Base-by-base conservation (phyloP, 2,888 invertebrate species). In the Subacronicta megacephala region DNA sequence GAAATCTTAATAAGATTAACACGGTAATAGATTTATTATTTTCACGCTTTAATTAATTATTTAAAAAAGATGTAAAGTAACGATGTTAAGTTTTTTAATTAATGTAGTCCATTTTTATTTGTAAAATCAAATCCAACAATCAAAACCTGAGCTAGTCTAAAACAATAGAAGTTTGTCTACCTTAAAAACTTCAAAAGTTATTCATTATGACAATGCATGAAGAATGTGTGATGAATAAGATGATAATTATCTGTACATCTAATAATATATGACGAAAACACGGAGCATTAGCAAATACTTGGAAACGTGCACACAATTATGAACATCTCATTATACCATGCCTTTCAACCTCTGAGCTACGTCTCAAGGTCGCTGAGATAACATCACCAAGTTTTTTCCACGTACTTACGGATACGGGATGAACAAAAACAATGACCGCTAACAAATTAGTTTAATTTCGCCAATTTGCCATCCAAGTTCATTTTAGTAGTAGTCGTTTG, bases 401-500 rank as follows among this genome's bases (percentile, higher is more conserved):
- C 58, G 71, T 68, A 72, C 67, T 82, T 79, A 81, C 72, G 75
- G 77, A 83, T 81, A 82, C 81, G 78, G 81, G 72, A 83, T 84
- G 84, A 84, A 83, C 85, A 85, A 85, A 86, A 88, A 89, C 89
- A 88, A 89, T 85, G 75, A 73, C 72, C 55, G 75, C 79, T 71
- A 68, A 75, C 69, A 75, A 68, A 86, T 92, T 88, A 93, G 83
- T 92, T 91, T 89, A 94, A 90, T 90, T 92, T 94, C 76, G 87
- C 90, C 84, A 94, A 84, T 90, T 94, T 94, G 12, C 94, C 94
- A 49, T 94, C 93, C 56, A 94, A 78, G 79, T 90, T 94, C 38
- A 92, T 76, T 79, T 89, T 93, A 5, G 85, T 82, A 36, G 93
- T 93, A 9, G 93, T 91, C 13, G 84, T 89, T 72, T 88, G 85